A percentile compares a stretch with the other conserved stretches of the same genome.
These are phyloP conservation scores for Conus betulinus DNA, from an alignment of 1,140 invertebrate genomes.

Conservation along the genomic window DNA sequence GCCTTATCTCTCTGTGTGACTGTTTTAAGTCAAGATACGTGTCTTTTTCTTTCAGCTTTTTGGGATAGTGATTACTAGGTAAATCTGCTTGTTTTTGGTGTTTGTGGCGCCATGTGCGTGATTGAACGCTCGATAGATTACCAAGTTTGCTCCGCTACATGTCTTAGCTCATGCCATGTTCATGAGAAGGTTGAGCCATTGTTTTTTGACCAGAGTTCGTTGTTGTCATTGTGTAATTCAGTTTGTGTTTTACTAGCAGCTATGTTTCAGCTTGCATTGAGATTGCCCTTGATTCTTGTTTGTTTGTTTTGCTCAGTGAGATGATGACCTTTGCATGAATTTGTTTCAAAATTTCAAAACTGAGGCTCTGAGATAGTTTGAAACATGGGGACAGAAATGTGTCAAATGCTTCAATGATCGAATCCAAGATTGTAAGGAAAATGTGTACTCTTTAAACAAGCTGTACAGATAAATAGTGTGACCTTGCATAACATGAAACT, in stretches of 20 bases:
- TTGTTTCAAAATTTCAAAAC: background rate
- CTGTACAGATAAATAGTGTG: too few relatives aligned
- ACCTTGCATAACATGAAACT: too few relatives aligned
- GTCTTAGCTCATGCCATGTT: background rate
- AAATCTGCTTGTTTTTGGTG: slow-evolving; percentile 41
- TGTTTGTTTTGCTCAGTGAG: background rate
- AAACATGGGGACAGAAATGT: too few relatives aligned
- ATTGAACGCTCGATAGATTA: background rate
- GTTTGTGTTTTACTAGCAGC: background rate
- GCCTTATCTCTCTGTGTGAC: too few relatives aligned
- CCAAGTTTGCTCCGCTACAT: background rate
- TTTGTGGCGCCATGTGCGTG: background rate
- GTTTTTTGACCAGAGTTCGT: background rate
- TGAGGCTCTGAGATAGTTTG: too few relatives aligned
- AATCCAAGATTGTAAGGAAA: too few relatives aligned
- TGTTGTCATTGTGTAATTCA: background rate
- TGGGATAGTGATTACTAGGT: slow-evolving; percentile 69
- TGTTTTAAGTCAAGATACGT: background rate
- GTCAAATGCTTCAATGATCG: too few relatives aligned
- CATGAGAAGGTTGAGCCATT: background rate
- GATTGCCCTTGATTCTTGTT: too few relatives aligned
- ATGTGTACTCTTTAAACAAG: too few relatives aligned
- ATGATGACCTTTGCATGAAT: background rate
- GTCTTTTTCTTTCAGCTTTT: slow-evolving; percentile 54
- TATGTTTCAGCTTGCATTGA: background rate